Evolutionary conservation across 2,888 invertebrate genomes (phyloP), one percentile per base, ranked within the genome.

Genomic region (Autographa pulchrina): DNA sequence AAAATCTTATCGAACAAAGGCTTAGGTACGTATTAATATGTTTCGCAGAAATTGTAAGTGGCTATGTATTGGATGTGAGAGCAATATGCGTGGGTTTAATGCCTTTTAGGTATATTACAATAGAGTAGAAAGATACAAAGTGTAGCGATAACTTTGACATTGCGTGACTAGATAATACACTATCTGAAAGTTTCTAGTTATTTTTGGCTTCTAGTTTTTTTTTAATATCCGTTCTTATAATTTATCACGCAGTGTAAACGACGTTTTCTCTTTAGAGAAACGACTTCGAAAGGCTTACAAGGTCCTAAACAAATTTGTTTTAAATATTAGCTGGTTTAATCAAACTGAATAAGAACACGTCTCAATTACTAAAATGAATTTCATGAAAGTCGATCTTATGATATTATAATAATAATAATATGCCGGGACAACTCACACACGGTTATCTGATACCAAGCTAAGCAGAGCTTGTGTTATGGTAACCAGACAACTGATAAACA

Each of bases 1-100:
- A 90, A 93, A 94, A 94, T 93, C 93, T 92, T 90, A 90, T 89
- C 86, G 87, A 88, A 88, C 86, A 86, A 87, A 82, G 85, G 89
- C 88, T 91, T 86, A 87, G 77, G 68, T 80, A 70, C 65, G 76
- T 78, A 76, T 62, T 56, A 25, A 56, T 20, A 56, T 56, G 54
- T 56, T 56, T 8, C 54, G 20, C 11, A 25, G 54, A 18, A 48
- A 48, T 48, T 48, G 48, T 48, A n/a, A n/a, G 48, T 48, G 7
- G 16, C n/a, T 48, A 70, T 70, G 71, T 74, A 70, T 20, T 20
- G 43, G 18, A 41, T 62, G 54, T 38, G 11, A 60, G 25, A 41
- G 65, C 31, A 77, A 66, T 72, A 78, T 81, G 68, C 52, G 32
- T 52, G 18, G 5, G 31, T 60, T 16, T 16, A 48, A 6, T 59